Percentiles rank a stretch among this genome's conserved stretches.
Conservation (phyloP, 2,888 invertebrate species). For the Diaprepes abbreviatus region DNA sequence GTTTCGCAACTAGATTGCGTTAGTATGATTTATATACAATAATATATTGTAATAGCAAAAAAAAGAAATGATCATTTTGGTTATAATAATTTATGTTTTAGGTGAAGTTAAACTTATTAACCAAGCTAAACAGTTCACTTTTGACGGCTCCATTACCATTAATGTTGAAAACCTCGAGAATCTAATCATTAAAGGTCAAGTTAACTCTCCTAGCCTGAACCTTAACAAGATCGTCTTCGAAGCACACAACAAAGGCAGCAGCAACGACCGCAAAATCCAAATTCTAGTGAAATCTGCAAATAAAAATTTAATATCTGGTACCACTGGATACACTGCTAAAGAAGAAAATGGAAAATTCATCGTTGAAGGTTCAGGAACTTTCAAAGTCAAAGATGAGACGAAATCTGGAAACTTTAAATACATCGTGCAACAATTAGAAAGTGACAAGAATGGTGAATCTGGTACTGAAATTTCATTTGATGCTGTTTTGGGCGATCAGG, state of each 20-base stretch:
- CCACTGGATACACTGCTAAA: constrained; percentile 78
- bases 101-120: constrained; percentile 68
- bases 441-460: constrained; percentile 75
- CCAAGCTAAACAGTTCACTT: constrained; percentile 66
- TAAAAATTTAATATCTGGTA: constrained; percentile 77
- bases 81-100: no score
- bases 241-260: constrained; percentile 73
- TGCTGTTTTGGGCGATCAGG: constrained; percentile 78
- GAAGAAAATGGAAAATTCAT: constrained; percentile 80
- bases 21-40: no score
- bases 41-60: no score
- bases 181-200: constrained; percentile 73
- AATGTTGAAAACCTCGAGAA: constrained; percentile 75
- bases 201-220: constrained; percentile 76
- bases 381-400: constrained; percentile 78
- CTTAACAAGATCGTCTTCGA: constrained; percentile 76
- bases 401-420: constrained; percentile 83
- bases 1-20: no score
- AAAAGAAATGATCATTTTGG: no score
- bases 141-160: constrained; percentile 71
- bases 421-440: constrained; percentile 73
- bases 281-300: constrained; percentile 75
- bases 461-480: constrained; percentile 79
- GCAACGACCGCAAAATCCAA: constrained; percentile 74
- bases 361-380: constrained; percentile 81